These are phyloP conservation scores for Crenichthys baileyi DNA, from an alignment of 2,797 vertebrate species.

Conservation along the genomic window DNA sequence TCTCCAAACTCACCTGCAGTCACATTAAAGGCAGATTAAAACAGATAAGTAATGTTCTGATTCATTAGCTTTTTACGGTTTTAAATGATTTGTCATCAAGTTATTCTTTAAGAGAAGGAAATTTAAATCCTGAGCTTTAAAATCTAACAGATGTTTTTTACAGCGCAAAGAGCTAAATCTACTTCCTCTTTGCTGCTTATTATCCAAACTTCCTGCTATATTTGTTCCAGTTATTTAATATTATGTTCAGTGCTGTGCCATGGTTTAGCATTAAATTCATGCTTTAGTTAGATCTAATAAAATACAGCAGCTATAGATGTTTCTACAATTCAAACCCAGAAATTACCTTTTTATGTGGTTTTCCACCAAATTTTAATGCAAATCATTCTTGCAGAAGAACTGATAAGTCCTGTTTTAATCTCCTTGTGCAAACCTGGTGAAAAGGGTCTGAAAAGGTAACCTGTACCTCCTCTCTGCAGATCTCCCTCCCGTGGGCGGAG, in stretches of 20 bases:
- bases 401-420: too few relatives aligned
- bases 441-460: neutral
- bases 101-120: neutral
- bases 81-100: neutral
- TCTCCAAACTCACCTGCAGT: too few relatives aligned
- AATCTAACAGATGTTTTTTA: neutral
- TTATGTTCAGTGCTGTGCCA: neutral
- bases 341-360: too few relatives aligned
- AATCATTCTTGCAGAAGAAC: too few relatives aligned
- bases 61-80: too few relatives aligned
- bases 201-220: neutral
- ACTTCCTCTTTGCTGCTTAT: neutral
- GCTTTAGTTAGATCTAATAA: too few relatives aligned
- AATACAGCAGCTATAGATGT: too few relatives aligned
- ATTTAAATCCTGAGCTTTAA: neutral
- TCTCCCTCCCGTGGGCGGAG: conserved; percentile 77
- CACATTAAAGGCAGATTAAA: neutral
- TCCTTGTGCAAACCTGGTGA: too few relatives aligned
- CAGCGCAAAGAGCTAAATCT: too few relatives aligned
- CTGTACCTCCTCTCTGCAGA: conserved; percentile 47
- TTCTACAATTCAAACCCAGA: too few relatives aligned
- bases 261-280: neutral
- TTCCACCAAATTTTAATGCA: too few relatives aligned
- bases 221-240: neutral
- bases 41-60: neutral